Evolutionary conservation across 92 coral and sea anemone species (phyloP), one percentile per base, ranked within the genome.

Genomic region (Muricea muricata): DNA sequence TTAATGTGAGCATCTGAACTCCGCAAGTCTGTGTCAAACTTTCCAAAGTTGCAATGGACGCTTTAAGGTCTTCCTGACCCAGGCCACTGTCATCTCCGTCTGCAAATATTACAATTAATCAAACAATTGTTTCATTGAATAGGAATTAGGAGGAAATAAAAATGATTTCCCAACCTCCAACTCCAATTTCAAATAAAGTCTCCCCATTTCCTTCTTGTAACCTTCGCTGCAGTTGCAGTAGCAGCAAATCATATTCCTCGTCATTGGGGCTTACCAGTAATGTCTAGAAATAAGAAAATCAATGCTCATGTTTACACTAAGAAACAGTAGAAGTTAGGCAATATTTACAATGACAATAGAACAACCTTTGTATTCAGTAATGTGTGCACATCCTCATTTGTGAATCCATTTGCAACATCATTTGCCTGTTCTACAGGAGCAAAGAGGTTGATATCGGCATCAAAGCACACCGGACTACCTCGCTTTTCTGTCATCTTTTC

Each of bases 141-240:
- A n/a, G n/a, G n/a, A n/a, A n/a, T n/a, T n/a, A n/a, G n/a, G n/a
- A n/a, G n/a, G n/a, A n/a, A 54, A 24, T 48, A 35, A 15, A 20
- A 37, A 30, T 32, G 57, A 40, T 45, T 28, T 55, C 14, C 81
- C 80, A 82, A 93, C 99, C 98, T 84, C 99, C 99, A 20, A 94
- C 91, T 28, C 99, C 99, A 82, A 96, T 87, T 83, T 96, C 99
- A 82, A 90, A 96, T 46, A 96, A 88, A 1, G 98, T 92, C 54
- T 96, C 99, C 63, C 99, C 98, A 50, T 93, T 97, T 13, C 99
- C 99, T 28, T 89, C 93, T 14, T 86, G 90, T 29, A 96, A 52
- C 79, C 99, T 86, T 65, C 91, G 90, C 56, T 84, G 89, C 9
- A 96, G 73, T 50, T 90, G 93, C 20, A 80, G 82, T n/a, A 93